Conservation (phyloP, 2,888 invertebrate genomes). For the Ophraella communa region DNA sequence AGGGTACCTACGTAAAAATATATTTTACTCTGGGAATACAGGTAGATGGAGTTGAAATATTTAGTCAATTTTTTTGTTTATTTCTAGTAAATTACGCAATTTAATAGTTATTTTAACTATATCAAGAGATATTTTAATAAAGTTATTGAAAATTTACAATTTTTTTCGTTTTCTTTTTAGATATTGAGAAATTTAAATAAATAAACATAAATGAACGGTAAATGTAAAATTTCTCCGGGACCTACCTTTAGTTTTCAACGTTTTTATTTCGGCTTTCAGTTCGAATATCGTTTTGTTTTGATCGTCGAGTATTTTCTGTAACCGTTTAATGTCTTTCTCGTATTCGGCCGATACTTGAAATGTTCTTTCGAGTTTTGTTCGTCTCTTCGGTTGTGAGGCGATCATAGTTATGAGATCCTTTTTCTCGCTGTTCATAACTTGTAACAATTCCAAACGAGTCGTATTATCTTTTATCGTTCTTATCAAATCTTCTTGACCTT, state of each 20-base stretch:
- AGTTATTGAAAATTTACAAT: too few relatives aligned
- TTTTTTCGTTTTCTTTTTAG: too few relatives aligned
- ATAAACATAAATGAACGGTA: too few relatives aligned
- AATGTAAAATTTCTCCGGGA: too few relatives aligned
- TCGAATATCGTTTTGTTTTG: conserved; percentile 57
- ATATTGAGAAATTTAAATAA: too few relatives aligned
- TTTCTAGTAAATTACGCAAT: too few relatives aligned
- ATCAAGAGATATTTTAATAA: too few relatives aligned
- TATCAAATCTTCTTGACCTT: conserved; percentile 58
- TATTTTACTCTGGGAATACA: too few relatives aligned
- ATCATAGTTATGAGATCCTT: conserved; percentile 60
- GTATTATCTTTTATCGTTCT: conserved; percentile 63
- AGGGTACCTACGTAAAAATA: too few relatives aligned
- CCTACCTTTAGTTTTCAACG: conserved; percentile 53
- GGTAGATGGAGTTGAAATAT: too few relatives aligned
- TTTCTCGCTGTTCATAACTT: conserved; percentile 65
- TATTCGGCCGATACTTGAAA: conserved; percentile 50
- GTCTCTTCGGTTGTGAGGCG: conserved; percentile 53
- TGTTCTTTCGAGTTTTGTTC: conserved; percentile 49
- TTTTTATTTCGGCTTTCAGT: conserved; percentile 50
- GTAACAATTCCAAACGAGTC: conserved; percentile 63
- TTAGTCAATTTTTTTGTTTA: too few relatives aligned
- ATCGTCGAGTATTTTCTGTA: conserved; percentile 55
- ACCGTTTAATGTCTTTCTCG: conserved; percentile 56
- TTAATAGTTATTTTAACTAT: too few relatives aligned